A percentile compares a stretch with the other conserved stretches of the same genome.
Conservation (phyloP, 2,888 invertebrate genomes). For the Sphaerophoria rueppellii region DNA sequence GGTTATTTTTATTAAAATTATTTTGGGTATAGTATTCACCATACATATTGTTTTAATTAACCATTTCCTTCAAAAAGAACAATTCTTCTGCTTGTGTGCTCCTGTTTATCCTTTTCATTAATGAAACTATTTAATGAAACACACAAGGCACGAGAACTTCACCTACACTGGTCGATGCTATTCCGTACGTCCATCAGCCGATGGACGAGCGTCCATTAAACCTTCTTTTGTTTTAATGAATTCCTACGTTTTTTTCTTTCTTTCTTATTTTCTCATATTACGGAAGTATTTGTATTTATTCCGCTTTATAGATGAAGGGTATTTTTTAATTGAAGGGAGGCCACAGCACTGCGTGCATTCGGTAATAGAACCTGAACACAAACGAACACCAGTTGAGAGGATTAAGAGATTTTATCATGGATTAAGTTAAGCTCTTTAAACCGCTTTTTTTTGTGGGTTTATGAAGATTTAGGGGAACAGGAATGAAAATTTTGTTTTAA, state of each 20-base stretch:
- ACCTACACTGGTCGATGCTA: background rate
- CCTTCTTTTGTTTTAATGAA: background rate
- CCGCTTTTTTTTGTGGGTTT: too few species aligned
- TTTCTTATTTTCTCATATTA: background rate
- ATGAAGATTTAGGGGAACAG: too few species aligned
- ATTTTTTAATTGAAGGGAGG: background rate
- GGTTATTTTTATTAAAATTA: constrained; percentile 12
- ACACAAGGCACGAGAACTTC: background rate
- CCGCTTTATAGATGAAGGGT: too few species aligned
- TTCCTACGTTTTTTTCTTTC: background rate
- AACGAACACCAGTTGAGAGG: constrained; percentile 5
- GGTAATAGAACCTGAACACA: background rate
- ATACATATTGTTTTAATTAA: constrained; percentile 20
- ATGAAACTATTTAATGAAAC: constrained; percentile 16
- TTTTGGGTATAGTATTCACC: constrained; percentile 11
- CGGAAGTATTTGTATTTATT: background rate
- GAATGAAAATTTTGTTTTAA: too few species aligned
- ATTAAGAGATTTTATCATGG: constrained; percentile 27
- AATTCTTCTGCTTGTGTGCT: background rate
- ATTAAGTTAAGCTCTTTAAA: constrained; percentile 5
- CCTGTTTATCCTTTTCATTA: background rate
- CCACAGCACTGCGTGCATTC: background rate
- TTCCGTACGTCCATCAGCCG: background rate
- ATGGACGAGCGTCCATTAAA: background rate
- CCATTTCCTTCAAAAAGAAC: constrained; percentile 11